A percentile compares a stretch with the other conserved stretches of the same genome.
These are phyloP conservation scores for Ypsolopha sequella DNA, from an alignment of 2,888 invertebrate species.

Conservation along the genomic window DNA sequence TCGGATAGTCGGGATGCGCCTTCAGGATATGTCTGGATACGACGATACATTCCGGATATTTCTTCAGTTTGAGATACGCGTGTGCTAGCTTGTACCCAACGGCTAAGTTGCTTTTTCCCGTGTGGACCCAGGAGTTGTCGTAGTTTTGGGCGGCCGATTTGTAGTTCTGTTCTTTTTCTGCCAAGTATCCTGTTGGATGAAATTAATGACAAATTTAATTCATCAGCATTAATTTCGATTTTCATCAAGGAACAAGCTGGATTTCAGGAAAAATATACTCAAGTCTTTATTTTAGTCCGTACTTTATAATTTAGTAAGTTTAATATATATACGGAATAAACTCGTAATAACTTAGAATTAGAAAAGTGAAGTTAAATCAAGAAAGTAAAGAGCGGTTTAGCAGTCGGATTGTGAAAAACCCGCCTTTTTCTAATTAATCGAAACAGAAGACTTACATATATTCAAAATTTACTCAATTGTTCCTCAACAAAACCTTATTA, in stretches of 20 bases:
- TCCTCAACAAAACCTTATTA: no score
- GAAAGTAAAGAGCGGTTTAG: no score
- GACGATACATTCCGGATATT: slow-evolving; percentile 91
- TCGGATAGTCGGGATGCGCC: slow-evolving; percentile 88
- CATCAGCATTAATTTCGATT: no score
- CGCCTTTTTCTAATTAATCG: no score
- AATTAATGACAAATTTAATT: no score
- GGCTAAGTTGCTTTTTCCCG: slow-evolving; percentile 84
- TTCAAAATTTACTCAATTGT: no score
- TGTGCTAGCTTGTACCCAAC: slow-evolving; percentile 95
- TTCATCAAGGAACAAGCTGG: neutral
- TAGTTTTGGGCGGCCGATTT: slow-evolving; percentile 87
- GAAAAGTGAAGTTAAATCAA: neutral
- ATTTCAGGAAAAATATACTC: neutral
- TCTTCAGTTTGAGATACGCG: slow-evolving; percentile 90
- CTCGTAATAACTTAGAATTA: neutral
- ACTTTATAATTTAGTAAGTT: no score
- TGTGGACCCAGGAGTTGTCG: slow-evolving; percentile 87
- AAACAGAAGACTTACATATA: no score
- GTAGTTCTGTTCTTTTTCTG: slow-evolving; percentile 94
- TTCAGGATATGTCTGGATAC: slow-evolving; percentile 82
- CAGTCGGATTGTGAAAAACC: no score
- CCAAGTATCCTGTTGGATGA: slow-evolving; percentile 75
- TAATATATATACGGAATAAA: no score
- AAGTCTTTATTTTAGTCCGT: no score